phyloP scores from a whole-genome alignment of 2,797 vertebrate genomes.

The Hyperoplus immaculatus region DNA sequence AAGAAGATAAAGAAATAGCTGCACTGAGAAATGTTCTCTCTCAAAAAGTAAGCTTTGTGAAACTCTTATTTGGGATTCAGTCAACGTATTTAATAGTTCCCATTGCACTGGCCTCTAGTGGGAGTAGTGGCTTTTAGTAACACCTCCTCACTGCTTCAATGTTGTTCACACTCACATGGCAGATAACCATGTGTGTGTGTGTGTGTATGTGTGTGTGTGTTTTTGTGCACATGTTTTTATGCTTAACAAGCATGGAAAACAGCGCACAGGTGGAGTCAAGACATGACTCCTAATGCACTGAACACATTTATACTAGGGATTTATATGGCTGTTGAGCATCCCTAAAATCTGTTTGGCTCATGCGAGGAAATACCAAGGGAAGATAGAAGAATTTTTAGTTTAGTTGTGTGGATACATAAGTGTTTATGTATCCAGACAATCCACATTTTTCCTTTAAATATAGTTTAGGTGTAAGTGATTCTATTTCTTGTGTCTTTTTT shows the following conservation, averaged over 20 bases:
- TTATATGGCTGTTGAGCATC: conserved; percentile 25
- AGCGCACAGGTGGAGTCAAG: conserved; percentile 44
- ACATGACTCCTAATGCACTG: conserved; percentile 27
- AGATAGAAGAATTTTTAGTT: conserved; percentile 2
- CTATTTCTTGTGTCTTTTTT: background rate
- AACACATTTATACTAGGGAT: conserved; percentile 23
- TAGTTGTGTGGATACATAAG: background rate
- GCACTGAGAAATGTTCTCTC: conserved; percentile 14
- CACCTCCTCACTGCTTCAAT: conserved; percentile 10
- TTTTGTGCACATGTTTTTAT: background rate
- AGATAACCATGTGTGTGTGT: background rate
- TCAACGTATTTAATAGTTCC: conserved; percentile 51
- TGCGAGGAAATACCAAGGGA: conserved; percentile 4
- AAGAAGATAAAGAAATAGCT: conserved; percentile 24
- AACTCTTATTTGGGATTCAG: conserved; percentile 34
- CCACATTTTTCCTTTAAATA: background rate
- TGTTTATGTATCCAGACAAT: background rate
- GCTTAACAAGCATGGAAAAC: conserved; percentile 36
- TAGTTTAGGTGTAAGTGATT: conserved; percentile 1
- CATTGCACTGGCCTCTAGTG: conserved; percentile 52
- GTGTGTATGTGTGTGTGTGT: background rate
- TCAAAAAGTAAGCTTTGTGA: conserved; percentile 33
- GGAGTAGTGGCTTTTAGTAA: conserved; percentile 41
- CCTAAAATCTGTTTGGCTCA: conserved; percentile 16
- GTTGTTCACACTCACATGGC: conserved; percentile 11